Base-by-base conservation (phyloP, 2,888 invertebrate species). In the Tridacna gigas region DNA sequence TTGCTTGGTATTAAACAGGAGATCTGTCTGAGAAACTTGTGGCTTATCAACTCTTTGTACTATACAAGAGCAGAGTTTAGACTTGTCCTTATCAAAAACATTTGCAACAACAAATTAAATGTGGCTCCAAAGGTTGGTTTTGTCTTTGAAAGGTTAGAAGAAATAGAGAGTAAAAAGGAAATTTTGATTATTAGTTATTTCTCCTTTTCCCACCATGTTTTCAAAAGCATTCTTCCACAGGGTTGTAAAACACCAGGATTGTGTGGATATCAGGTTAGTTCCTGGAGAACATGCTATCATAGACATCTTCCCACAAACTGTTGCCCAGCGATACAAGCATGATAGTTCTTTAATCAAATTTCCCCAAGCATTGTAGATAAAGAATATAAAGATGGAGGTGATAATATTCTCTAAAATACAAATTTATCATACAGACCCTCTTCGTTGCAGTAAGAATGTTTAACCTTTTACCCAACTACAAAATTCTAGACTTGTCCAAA, bases 321-420 rank as follows among this genome's bases (percentile, higher is more conserved):
- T 51, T 71, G 71, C 20, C 51, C 51, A 71, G 71, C 22, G 71
- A 71, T 71, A 15, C 71, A 25, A 47, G 25, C 26, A 51, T 71
- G 51, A 71, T 71, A 71, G 15, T 71, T 51, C 71, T 71, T 13
- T 71, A 71, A 71, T 71, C 71, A 48, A 26, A 37, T 71, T 71
- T 71, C 71, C 9, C 48, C 51, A 20, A 47, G 71, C 51, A 47
- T 51, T 48, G 51, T 20, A 51, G 51, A 51, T 71, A 71, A 51
- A 51, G 71, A 18, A 25, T 71, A 51, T 71, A 22, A 71, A 51
- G 71, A 71, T 71, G n/a, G 71, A 71, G 45, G 48, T 26, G 71
- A 71, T 71, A 22, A 25, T 51, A 22, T 25, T 51, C 71, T 51
- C 48, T 71, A 22, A 18, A 26, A 51, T 25, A 71, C 71, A 47